These are phyloP conservation scores for Eupsilia transversa DNA, from an alignment of 2,888 invertebrate species.

Conservation along the genomic window DNA sequence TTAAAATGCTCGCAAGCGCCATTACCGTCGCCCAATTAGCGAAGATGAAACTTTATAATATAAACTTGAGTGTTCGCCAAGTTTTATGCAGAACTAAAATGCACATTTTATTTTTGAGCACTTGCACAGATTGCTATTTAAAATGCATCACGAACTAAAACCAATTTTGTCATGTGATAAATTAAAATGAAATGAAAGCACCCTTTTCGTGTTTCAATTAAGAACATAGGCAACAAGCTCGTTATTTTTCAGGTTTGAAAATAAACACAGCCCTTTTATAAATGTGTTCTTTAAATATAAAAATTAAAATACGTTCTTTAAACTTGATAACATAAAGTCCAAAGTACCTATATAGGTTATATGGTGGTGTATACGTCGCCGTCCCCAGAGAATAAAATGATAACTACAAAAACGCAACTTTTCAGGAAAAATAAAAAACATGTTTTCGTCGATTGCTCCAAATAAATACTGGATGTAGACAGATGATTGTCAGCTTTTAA, in stretches of 20 bases:
- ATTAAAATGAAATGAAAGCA: not conserved
- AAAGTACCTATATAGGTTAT: not conserved
- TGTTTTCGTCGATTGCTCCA: no score
- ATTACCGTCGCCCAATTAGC: conserved; percentile 38
- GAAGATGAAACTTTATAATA: conserved; percentile 27
- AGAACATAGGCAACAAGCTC: not conserved
- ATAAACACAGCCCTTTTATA: not conserved
- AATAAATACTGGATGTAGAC: no score
- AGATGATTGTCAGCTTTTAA: no score
- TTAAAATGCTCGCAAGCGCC: conserved; percentile 45
- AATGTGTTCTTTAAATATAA: not conserved
- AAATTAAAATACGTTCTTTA: not conserved
- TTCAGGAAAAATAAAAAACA: no score
- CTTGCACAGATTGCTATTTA: conserved; percentile 11
- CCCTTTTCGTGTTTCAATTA: conserved; percentile 13
- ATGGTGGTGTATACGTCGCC: not conserved
- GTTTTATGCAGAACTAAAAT: conserved; percentile 34
- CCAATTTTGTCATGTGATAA: not conserved
- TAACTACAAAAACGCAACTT: no score
- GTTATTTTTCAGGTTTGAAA: conserved; percentile 3
- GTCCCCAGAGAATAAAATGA: no score
- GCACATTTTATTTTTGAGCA: conserved; percentile 24
- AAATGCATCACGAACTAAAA: conserved; percentile 14
- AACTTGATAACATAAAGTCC: not conserved
- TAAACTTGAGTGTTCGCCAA: conserved; percentile 34